Evolutionary conservation across 2,113 vertebrate species (phyloP).

Genomic region (Pseudolaguvia tuberculata): DNA sequence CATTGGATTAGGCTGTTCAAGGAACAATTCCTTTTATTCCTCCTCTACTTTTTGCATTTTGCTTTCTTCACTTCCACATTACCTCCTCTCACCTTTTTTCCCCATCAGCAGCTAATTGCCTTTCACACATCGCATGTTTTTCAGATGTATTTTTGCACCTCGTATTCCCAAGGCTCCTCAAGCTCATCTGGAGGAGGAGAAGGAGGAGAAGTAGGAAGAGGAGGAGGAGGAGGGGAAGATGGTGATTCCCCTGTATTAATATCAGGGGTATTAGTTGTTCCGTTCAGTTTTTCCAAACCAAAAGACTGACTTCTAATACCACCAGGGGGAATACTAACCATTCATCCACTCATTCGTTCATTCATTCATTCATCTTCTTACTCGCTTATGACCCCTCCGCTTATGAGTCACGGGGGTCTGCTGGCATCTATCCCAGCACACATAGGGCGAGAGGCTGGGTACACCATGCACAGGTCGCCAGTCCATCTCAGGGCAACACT

Average conservation of each 20-base stretch:
- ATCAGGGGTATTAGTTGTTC: neutral
- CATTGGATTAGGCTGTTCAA: neutral
- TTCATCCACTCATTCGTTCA: no score
- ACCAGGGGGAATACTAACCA: neutral
- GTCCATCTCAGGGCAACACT: no score
- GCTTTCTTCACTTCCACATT: neutral
- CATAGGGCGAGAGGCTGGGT: no score
- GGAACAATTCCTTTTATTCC: conserved; percentile 12
- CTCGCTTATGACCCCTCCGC: no score
- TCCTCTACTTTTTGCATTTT: neutral
- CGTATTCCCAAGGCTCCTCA: conserved; percentile 46
- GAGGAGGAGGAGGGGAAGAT: neutral
- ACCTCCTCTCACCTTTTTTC: conserved; percentile 38
- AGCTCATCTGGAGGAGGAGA: conserved; percentile 27
- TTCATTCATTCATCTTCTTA: no score
- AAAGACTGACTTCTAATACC: neutral
- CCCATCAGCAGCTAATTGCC: conserved; percentile 62
- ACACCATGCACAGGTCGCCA: no score
- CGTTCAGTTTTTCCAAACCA: neutral
- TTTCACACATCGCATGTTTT: conserved; percentile 68
- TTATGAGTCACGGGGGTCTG: no score
- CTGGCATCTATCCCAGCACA: no score
- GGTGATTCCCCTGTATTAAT: neutral
- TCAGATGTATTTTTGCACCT: conserved; percentile 43
- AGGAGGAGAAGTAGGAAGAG: neutral